Evolutionary conservation across 2,888 invertebrate genomes (phyloP), one percentile per base, ranked within the genome.

Genomic region (Apocheima hispidaria): DNA sequence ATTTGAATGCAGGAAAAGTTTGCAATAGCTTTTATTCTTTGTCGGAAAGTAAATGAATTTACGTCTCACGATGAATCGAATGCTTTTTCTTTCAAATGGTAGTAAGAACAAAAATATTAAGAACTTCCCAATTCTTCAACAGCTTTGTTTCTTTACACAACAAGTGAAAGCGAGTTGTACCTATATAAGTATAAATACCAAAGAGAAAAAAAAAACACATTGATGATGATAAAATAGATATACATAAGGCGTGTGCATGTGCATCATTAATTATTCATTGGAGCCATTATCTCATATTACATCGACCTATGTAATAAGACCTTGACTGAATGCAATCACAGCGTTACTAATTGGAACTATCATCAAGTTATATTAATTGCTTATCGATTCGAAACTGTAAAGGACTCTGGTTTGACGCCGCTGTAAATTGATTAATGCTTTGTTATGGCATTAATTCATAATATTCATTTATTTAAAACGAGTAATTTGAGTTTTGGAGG

Each of bases 1-100:
- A 87, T 90, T 88, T 85, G 83, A 86, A 87, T 88, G 86, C 88
- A 86, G 82, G 75, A 77, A 86, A 90, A 90, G 83, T 89, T 89
- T 81, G 82, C 84, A 81, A 85, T 84, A 79, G 84, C 84, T 87
- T 89, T 90, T 86, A 89, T 87, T 88, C 76, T 79, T 82, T 81
- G 83, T 79, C 79, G 81, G 80, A 80, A 82, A 86, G 80, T 83
- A 85, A 88, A 87, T 87, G 79, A 87, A 88, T 87, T 88, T 86
- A 86, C 83, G 81, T 82, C 82, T 84, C 78, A 75, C 79, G 77
- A 82, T 81, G 78, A 84, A 85, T 85, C 77, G 77, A 75, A 70
- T 77, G 68, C 76, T 82, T 81, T 78, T 75, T 66, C 70, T 63
- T 69, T 67, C 67, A 73, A 76, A 61, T 63, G 55, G 61, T 51